Percentiles rank a stretch among this genome's conserved stretches.
Evolutionary conservation across 1,140 invertebrate species (phyloP).

Genomic region (Paraescarpia echinospica): DNA sequence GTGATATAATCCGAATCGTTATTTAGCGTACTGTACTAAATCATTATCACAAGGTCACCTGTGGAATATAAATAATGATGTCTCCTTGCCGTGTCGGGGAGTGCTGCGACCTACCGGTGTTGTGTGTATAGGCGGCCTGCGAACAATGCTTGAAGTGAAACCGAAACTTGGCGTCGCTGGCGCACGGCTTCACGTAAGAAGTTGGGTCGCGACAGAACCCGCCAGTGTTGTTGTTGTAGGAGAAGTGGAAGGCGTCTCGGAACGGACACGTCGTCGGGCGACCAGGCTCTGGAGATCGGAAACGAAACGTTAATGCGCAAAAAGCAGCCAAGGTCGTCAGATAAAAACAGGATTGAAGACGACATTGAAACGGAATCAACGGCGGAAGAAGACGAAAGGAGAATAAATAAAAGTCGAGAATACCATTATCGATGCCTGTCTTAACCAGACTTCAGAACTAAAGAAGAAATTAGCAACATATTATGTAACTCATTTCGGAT

Average conservation of each 20-base stretch:
- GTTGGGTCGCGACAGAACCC: slow-evolving; percentile 28
- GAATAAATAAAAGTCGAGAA: too few relatives aligned
- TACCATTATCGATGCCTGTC: too few relatives aligned
- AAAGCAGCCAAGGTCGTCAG: neutral
- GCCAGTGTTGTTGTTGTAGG: slow-evolving; percentile 28
- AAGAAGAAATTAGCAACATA: too few relatives aligned
- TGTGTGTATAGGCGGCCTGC: slow-evolving; percentile 21
- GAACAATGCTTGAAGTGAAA: slow-evolving; percentile 26
- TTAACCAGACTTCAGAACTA: too few relatives aligned
- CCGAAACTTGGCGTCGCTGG: slow-evolving; percentile 21
- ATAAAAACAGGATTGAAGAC: neutral
- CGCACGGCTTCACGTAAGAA: slow-evolving; percentile 25
- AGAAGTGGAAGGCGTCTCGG: slow-evolving; percentile 27
- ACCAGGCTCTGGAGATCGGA: neutral
- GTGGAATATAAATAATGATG: neutral
- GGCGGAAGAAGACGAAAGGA: too few relatives aligned
- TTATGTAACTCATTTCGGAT: too few relatives aligned
- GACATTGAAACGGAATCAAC: too few relatives aligned
- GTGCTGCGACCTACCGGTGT: slow-evolving; percentile 21
- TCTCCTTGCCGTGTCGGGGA: neutral
- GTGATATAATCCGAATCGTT: neutral
- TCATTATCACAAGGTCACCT: neutral
- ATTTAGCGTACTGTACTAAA: too few relatives aligned
- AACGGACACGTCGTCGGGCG: slow-evolving; percentile 24
- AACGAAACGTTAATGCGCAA: neutral